A percentile compares a stretch with the other conserved stretches of the same genome.
Conservation (phyloP, 2,797 vertebrate species). For the Sciaenops ocellatus region DNA sequence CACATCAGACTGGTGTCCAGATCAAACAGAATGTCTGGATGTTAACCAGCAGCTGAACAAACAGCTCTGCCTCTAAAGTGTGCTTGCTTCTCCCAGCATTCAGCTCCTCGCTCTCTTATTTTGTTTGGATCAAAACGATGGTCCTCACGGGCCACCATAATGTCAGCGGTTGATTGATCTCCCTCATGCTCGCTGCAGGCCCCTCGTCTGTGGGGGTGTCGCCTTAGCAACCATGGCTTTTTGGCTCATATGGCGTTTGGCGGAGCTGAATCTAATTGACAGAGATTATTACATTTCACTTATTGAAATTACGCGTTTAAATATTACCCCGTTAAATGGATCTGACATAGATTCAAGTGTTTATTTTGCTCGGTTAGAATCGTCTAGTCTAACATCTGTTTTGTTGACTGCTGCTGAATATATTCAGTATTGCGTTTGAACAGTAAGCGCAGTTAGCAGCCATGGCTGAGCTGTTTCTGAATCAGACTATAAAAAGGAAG, state of each 20-base stretch:
- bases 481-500: conserved; percentile 55
- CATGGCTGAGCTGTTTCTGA: conserved; percentile 52
- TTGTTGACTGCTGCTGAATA: conserved; percentile 6
- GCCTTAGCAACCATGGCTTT: conserved; percentile 64
- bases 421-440: conserved; percentile 47
- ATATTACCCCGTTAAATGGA: conserved; percentile 33
- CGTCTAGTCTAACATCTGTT: conserved; percentile 29
- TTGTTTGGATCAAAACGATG: conserved; percentile 72
- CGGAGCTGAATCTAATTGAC: conserved; percentile 46
- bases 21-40: conserved; percentile 71
- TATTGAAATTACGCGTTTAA: conserved; percentile 60
- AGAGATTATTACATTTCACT: conserved; percentile 56
- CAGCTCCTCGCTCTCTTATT: conserved; percentile 67
- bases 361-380: conserved; percentile 33
- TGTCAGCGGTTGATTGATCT: conserved; percentile 78
- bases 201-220: conserved; percentile 55
- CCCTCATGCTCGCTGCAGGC: conserved; percentile 49
- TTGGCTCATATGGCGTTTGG: conserved; percentile 52
- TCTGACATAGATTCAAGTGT: conserved; percentile 25
- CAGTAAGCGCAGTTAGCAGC: conserved; percentile 22
- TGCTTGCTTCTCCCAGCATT: conserved; percentile 72
- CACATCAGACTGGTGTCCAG: conserved; percentile 64
- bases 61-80: conserved; percentile 69
- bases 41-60: conserved; percentile 83
- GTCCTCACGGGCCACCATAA: conserved; percentile 68